Percentiles rank a stretch among this genome's conserved stretches.
These are phyloP conservation scores for Agrochola circellaris DNA, from an alignment of 2,888 invertebrate genomes.

Conservation along the genomic window DNA sequence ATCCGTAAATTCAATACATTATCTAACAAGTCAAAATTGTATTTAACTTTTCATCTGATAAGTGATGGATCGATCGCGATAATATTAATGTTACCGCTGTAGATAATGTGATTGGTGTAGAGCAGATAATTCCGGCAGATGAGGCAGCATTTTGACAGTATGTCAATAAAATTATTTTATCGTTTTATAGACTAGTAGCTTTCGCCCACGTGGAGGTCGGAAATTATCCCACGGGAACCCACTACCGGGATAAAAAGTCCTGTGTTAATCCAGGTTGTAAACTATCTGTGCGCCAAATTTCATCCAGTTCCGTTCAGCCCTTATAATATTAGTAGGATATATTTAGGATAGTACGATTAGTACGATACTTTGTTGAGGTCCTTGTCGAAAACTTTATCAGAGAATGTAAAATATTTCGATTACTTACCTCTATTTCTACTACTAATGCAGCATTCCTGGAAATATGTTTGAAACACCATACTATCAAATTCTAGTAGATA, in stretches of 20 bases:
- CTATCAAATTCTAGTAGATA: background rate
- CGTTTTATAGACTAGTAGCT: too few species aligned
- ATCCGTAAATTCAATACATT: slow-evolving; percentile 4
- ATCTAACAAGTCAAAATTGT: slow-evolving; percentile 20
- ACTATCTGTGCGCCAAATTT: too few species aligned
- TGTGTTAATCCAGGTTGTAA: too few species aligned
- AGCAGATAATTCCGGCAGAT: background rate
- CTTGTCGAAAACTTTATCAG: background rate
- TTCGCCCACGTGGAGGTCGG: too few species aligned
- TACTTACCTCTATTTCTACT: background rate
- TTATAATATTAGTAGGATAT: too few species aligned
- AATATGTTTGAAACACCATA: background rate
- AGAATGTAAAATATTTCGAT: background rate
- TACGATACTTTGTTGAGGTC: background rate
- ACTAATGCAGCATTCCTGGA: background rate
- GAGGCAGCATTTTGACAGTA: background rate
- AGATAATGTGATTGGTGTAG: slow-evolving; percentile 25
- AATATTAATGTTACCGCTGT: slow-evolving; percentile 7
- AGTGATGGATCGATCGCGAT: slow-evolving; percentile 45
- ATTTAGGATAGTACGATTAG: too few species aligned
- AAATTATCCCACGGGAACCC: too few species aligned
- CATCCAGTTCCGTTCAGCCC: too few species aligned
- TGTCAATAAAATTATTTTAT: background rate
- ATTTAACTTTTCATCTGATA: slow-evolving; percentile 24
- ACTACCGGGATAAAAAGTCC: too few species aligned